These are phyloP conservation scores for Hipparchia sbordonii DNA, from an alignment of 2,888 invertebrate species.

Conservation along the genomic window DNA sequence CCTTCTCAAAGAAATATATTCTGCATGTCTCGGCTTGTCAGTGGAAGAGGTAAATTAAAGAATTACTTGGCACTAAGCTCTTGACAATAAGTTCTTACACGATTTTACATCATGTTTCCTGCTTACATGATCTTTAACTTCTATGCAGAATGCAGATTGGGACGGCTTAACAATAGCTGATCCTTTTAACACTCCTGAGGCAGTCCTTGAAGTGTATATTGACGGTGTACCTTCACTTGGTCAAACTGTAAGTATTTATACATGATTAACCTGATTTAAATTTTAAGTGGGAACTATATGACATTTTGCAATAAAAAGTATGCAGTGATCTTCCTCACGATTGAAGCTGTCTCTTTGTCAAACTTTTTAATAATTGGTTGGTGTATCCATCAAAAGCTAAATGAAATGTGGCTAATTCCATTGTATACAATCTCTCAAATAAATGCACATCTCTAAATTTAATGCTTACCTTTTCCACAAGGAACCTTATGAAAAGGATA, in stretches of 20 bases:
- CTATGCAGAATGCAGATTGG: slow-evolving; percentile 85
- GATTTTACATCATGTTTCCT: not conserved
- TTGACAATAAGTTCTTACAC: not conserved
- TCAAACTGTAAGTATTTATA: slow-evolving; percentile 56
- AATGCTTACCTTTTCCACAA: too few relatives aligned
- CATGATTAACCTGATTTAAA: too few relatives aligned
- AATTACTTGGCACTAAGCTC: not conserved
- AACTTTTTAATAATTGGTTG: too few relatives aligned
- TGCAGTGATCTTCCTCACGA: too few relatives aligned
- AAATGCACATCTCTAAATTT: too few relatives aligned
- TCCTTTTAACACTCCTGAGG: slow-evolving; percentile 89
- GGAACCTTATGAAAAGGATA: too few relatives aligned
- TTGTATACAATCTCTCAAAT: too few relatives aligned
- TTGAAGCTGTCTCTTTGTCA: too few relatives aligned
- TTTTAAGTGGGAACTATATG: too few relatives aligned
- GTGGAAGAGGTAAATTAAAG: slow-evolving; percentile 84
- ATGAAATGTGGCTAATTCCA: too few relatives aligned
- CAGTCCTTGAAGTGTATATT: slow-evolving; percentile 86
- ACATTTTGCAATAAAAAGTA: too few relatives aligned
- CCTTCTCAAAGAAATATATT: slow-evolving; percentile 86
- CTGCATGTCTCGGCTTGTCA: slow-evolving; percentile 88
- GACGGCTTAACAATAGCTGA: slow-evolving; percentile 85
- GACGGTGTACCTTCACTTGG: slow-evolving; percentile 85
- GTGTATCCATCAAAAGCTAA: too few relatives aligned
- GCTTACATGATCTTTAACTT: not conserved